Percentiles rank a stretch among this genome's conserved stretches.
Conservation (phyloP, 2,888 invertebrate genomes). For the Acleris cristana region DNA sequence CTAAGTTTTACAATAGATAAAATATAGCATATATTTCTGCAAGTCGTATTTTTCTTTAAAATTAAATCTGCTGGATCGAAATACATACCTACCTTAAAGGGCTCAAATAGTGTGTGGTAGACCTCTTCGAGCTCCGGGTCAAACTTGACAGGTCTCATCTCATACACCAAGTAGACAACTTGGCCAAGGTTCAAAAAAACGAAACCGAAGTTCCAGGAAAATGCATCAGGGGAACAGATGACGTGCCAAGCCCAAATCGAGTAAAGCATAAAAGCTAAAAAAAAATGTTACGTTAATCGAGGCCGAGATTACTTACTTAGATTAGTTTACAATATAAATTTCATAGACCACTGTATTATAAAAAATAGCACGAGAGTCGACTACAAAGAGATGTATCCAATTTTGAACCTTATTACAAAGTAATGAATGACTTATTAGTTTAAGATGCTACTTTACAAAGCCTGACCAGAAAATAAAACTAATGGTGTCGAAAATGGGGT, state of each 20-base stretch:
- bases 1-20: neutral
- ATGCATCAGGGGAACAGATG: constrained; percentile 93
- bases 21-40: neutral
- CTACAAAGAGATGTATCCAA: too few species aligned
- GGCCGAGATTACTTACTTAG: neutral
- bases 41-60: too few species aligned
- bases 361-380: too few species aligned
- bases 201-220: constrained; percentile 94
- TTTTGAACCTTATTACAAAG: too few species aligned
- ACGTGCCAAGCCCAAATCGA: constrained; percentile 96
- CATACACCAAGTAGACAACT: constrained; percentile 91
- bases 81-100: constrained; percentile 87
- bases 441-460: too few species aligned
- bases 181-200: constrained; percentile 92
- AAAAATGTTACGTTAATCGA: neutral
- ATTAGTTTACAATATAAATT: too few species aligned
- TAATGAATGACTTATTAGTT: too few species aligned
- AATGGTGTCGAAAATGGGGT: too few species aligned
- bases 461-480: too few species aligned
- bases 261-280: constrained; percentile 89
- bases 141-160: constrained; percentile 92
- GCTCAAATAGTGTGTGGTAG: constrained; percentile 90
- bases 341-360: too few species aligned
- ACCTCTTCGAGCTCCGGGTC: constrained; percentile 92
- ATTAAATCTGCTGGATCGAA: too few species aligned